phyloP scores from a whole-genome alignment of 2,888 invertebrate species.

The Spodoptera picta region DNA sequence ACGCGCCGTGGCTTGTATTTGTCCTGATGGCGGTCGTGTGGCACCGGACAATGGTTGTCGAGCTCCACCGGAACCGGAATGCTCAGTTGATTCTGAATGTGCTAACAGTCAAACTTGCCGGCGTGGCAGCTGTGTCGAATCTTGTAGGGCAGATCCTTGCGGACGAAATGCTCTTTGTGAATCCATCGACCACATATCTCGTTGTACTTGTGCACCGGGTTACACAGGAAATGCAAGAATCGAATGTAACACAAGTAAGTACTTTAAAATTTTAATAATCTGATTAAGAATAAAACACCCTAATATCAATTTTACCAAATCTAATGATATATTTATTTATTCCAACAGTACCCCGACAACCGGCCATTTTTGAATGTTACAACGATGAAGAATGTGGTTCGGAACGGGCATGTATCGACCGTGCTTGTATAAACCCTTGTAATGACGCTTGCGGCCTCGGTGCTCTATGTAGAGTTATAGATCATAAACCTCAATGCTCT shows the following conservation, averaged over 20 bases:
- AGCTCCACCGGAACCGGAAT: conserved; percentile 89
- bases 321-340: background rate
- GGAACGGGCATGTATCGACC: conserved; percentile 93
- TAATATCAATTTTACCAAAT: too few species aligned
- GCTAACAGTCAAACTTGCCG: conserved; percentile 92
- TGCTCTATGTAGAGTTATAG: conserved; percentile 94
- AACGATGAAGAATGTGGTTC: conserved; percentile 93
- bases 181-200: conserved; percentile 92
- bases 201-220: conserved; percentile 93
- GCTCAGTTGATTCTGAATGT: conserved; percentile 93
- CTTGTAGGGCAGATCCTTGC: conserved; percentile 93
- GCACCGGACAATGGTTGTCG: conserved; percentile 93
- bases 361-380: conserved; percentile 91
- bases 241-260: conserved; percentile 91
- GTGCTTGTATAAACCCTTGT: conserved; percentile 94
- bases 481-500: conserved; percentile 93
- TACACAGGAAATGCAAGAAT: conserved; percentile 93
- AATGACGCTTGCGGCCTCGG: conserved; percentile 92
- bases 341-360: conserved; percentile 79
- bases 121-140: conserved; percentile 93
- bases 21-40: conserved; percentile 94
- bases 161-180: conserved; percentile 95
- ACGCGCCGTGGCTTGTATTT: conserved; percentile 95
- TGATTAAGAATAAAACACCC: too few species aligned
- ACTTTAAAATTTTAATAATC: background rate